Base-by-base conservation (phyloP, 2,888 invertebrate species). In the Agonopterix alstromeriana region DNA sequence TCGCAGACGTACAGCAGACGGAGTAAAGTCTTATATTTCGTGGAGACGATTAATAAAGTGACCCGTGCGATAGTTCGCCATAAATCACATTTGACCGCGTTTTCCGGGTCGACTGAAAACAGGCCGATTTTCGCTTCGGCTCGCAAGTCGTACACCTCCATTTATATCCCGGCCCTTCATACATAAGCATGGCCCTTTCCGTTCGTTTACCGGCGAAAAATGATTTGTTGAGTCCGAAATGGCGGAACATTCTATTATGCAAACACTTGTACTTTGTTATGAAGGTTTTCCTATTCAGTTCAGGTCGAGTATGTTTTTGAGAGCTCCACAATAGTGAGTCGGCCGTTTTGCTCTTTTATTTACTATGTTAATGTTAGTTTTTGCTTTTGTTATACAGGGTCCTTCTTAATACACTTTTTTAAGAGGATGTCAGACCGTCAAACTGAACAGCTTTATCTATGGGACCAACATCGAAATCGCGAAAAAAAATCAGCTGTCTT, bases 191-290 rank as follows among this genome's bases (percentile, higher is more conserved):
- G 56, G 55, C 54, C 61, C 58, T 58, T 56, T 52, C 54, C 42
- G 53, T 55, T 55, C 51, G 52, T 45, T 55, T 54, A 54, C 55
- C 56, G 55, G 52, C 50, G 48, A 52, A 57, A 65, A 65, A 69
- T 69, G 68, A 69, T 70, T 69, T 67, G 68, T 68, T 61, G 63
- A 69, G 60, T 63, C 55, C 57, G 48, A 50, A 48, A 38, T 17
- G 49, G 40, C 53, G 53, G 60, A 57, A 57, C 58, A 61, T 66
- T 63, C 53, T 58, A 62, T 68, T 66, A 63, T 65, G 62, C 65
- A 62, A 63, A 63, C 56, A 58, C 61, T 60, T 56, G 58, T 59
- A 54, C 40, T 42, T 45, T 45, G 45, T 46, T 46, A 46, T 40
- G 27, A 17, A 46, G 17, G 45, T 40, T 45, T 35, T 43, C 10